Evolutionary conservation across 2,888 invertebrate species (phyloP).

Genomic region (Mantis religiosa): DNA sequence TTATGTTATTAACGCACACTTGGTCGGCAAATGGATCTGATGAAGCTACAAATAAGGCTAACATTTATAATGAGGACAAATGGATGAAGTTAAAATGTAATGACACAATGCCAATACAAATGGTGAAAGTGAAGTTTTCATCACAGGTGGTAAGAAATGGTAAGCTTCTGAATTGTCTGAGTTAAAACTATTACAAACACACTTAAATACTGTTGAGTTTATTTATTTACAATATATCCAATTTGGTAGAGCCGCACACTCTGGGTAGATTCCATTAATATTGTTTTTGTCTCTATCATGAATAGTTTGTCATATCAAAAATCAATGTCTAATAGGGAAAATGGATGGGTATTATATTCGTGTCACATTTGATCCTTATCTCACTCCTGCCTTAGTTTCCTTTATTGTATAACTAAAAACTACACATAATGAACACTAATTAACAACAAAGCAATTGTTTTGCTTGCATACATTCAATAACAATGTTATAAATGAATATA

Average conservation of each 20-base stretch:
- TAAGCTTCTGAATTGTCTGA: conserved; percentile 29
- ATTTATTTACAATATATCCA: neutral
- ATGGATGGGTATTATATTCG: too few species aligned
- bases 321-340: too few species aligned
- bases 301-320: too few species aligned
- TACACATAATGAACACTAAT: too few species aligned
- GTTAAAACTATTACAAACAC: neutral
- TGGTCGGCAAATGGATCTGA: neutral
- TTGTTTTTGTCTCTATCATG: too few species aligned
- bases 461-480: too few species aligned
- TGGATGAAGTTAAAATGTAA: conserved; percentile 20
- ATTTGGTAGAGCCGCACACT: neutral
- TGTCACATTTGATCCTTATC: too few species aligned
- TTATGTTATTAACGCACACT: conserved; percentile 30
- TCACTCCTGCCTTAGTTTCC: too few species aligned
- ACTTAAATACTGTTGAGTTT: neutral
- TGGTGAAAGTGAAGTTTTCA: conserved; percentile 36
- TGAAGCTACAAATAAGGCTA: neutral
- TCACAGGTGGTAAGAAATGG: conserved; percentile 40
- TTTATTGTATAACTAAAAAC: too few species aligned
- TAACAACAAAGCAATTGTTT: too few species aligned
- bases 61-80: neutral
- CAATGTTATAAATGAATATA: too few species aligned
- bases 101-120: conserved; percentile 24
- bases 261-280: neutral